Evolutionary conservation across 2,113 vertebrate genomes (phyloP).

Genomic region (Serinus canaria): DNA sequence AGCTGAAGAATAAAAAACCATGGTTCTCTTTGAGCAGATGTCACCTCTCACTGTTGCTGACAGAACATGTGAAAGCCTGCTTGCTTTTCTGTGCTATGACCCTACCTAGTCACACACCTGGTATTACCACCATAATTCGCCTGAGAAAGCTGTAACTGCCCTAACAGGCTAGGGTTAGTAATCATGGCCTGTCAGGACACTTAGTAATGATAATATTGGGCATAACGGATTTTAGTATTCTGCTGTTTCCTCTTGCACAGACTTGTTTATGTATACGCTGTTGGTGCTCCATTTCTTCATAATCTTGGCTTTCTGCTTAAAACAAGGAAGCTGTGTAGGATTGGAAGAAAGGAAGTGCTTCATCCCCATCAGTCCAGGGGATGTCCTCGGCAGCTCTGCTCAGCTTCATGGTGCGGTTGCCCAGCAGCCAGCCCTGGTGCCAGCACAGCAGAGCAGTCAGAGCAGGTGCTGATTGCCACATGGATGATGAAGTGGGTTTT

Average conservation of each 20-base stretch:
- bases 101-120: background rate
- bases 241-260: background rate
- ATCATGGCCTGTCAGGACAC: background rate
- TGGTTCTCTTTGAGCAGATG: background rate
- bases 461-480: background rate
- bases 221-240: background rate
- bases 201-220: background rate
- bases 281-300: background rate
- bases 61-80: background rate
- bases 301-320: background rate
- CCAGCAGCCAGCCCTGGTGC: fast-evolving
- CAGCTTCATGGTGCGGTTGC: fast-evolving
- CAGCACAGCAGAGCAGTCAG: fast-evolving
- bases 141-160: background rate
- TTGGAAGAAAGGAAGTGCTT: background rate
- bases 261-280: fast-evolving
- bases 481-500: fast-evolving
- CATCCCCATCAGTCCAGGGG: fast-evolving
- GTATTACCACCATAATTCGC: background rate
- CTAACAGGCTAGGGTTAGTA: background rate
- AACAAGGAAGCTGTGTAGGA: background rate
- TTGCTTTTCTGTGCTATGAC: background rate
- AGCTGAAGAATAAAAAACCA: background rate
- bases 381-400: background rate
- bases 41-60: background rate